phyloP scores from a whole-genome alignment of 1,140 invertebrate genomes.

The Drosophila nigromelanica region DNA sequence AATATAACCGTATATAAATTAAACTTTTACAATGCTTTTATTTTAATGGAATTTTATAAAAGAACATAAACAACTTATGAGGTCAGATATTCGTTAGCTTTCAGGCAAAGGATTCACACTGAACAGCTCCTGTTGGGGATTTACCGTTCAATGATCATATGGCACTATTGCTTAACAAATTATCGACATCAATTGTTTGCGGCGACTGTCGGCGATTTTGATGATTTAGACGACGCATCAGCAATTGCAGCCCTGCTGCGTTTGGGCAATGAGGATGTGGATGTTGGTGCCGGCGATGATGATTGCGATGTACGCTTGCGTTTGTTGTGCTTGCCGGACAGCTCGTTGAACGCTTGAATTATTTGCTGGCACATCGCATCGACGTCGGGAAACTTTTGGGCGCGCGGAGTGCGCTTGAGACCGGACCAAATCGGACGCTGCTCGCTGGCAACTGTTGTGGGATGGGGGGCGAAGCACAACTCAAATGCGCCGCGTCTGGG shows the following conservation, averaged over 20 bases:
- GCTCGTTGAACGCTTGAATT: constrained; percentile 3
- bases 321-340: neutral
- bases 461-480: constrained; percentile 42
- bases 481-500: constrained; percentile 72
- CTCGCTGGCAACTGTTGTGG: constrained; percentile 22
- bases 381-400: constrained; percentile 67
- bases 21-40: neutral
- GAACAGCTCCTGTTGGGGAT: constrained; percentile 28
- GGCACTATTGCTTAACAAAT: constrained; percentile 19
- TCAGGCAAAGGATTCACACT: constrained; percentile 31
- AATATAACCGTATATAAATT: neutral
- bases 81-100: neutral
- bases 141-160: constrained; percentile 45
- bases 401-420: constrained; percentile 70
- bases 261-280: neutral
- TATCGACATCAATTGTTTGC: neutral
- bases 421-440: constrained; percentile 67
- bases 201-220: neutral
- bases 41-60: neutral
- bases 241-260: neutral
- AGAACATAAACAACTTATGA: neutral
- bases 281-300: neutral
- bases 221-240: neutral
- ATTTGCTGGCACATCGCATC: constrained; percentile 47
- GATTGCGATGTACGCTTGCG: constrained; percentile 5